Conservation (phyloP, 2,888 invertebrate genomes). For the Tolmerus cingulatus region DNA sequence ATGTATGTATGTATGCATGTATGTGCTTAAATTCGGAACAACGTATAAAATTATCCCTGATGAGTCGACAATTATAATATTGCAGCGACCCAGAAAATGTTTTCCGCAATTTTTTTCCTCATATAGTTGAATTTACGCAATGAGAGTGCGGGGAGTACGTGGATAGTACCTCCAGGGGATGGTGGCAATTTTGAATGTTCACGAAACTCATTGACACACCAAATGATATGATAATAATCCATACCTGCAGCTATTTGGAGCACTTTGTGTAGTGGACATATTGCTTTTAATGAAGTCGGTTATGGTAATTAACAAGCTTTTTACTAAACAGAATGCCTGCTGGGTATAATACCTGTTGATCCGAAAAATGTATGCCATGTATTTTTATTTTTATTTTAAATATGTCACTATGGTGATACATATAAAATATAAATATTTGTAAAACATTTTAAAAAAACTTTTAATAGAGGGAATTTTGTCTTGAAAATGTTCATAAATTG, state of each 20-base stretch:
- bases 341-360: not conserved
- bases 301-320: not conserved
- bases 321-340: not conserved
- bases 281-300: not conserved
- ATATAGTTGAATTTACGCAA: not conserved
- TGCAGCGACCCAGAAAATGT: not conserved
- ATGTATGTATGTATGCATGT: not conserved
- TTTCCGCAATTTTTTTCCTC: not conserved
- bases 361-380: not conserved
- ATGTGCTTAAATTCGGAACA: not conserved
- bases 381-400: not conserved
- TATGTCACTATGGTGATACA: not conserved
- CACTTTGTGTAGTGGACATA: not conserved
- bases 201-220: not conserved
- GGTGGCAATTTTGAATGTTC: not conserved
- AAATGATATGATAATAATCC: not conserved
- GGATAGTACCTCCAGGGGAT: not conserved
- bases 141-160: not conserved
- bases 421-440: not conserved
- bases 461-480: too few relatives aligned
- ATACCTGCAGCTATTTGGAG: not conserved
- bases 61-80: not conserved
- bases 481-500: not conserved
- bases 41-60: not conserved
- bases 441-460: too few relatives aligned